Conservation (phyloP, 2,113 vertebrate genomes). For the Azemiops feae region DNA sequence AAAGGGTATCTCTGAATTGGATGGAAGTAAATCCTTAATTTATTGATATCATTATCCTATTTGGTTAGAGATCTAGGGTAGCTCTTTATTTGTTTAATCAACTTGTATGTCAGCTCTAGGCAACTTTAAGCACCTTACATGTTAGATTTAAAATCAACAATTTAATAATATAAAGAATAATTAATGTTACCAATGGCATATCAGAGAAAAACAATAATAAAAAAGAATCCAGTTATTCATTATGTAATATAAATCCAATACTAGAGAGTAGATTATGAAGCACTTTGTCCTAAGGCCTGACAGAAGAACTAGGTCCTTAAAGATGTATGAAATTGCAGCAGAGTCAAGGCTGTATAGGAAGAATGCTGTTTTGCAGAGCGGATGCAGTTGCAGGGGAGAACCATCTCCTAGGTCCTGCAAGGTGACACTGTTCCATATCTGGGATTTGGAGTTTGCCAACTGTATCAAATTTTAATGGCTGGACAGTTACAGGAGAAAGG, state of each 20-base stretch:
- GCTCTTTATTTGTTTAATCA: neutral
- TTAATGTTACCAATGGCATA: neutral
- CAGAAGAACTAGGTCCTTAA: neutral
- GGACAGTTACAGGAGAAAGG: neutral
- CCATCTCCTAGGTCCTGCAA: neutral
- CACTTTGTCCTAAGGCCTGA: neutral
- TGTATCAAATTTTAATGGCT: neutral
- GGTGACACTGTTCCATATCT: neutral
- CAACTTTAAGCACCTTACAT: neutral
- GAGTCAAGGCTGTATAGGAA: neutral
- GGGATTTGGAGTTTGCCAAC: neutral
- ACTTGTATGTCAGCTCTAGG: neutral
- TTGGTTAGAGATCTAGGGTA: neutral
- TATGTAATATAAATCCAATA: neutral
- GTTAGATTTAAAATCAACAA: neutral
- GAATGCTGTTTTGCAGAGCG: neutral
- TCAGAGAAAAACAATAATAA: neutral
- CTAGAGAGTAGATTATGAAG: neutral
- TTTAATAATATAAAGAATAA: neutral
- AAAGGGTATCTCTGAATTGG: neutral
- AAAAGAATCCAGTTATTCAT: neutral
- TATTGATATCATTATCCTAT: neutral
- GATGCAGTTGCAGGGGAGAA: neutral
- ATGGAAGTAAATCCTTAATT: neutral
- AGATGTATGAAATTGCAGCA: neutral